These are phyloP conservation scores for Drosophila peninsularis DNA, from an alignment of 2,888 invertebrate species.

Conservation along the genomic window DNA sequence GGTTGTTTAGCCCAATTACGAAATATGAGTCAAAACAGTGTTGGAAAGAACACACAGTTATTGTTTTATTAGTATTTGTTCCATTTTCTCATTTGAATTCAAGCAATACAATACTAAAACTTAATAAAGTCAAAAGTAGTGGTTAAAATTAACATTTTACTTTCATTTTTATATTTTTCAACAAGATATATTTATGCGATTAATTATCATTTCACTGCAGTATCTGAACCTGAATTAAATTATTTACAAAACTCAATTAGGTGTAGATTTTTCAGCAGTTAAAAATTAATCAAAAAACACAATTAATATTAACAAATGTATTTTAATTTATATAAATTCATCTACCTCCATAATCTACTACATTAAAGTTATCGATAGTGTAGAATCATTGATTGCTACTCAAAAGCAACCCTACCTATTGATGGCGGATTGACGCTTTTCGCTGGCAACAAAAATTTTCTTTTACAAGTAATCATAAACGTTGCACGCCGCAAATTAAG, in stretches of 20 bases:
- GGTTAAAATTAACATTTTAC: not conserved
- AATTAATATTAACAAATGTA: not conserved
- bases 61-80: no score
- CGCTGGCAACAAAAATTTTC: slow-evolving; percentile 56
- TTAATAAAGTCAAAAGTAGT: not conserved
- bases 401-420: slow-evolving; percentile 59
- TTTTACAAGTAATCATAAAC: slow-evolving; percentile 34
- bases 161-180: not conserved
- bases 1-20: slow-evolving; percentile 47
- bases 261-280: no score
- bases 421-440: slow-evolving; percentile 79
- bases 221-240: not conserved
- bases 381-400: slow-evolving; percentile 15
- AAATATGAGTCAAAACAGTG: slow-evolving; percentile 48
- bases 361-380: slow-evolving; percentile 21
- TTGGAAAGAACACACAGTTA: no score
- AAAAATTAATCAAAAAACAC: no score
- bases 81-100: not conserved
- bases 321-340: no score
- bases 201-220: not conserved
- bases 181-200: not conserved
- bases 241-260: not conserved
- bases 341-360: no score
- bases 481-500: slow-evolving; percentile 35
- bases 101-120: not conserved